A percentile compares a stretch with the other conserved stretches of the same genome.
Evolutionary conservation across 2,888 invertebrate genomes (phyloP).

Genomic region (Brenthis ino): DNA sequence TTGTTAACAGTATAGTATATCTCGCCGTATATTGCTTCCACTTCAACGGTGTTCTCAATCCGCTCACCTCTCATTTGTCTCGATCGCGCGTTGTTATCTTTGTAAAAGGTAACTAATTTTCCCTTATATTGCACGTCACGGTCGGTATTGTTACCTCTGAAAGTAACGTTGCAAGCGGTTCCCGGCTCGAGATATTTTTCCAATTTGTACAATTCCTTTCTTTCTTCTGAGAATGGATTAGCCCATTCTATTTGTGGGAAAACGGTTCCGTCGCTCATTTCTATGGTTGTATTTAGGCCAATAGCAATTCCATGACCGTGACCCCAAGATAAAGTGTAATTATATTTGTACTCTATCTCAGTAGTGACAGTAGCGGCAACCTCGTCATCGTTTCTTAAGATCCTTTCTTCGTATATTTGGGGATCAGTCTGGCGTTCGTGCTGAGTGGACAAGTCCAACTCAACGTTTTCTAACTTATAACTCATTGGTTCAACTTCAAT

Average conservation of each 20-base stretch:
- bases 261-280: constrained; percentile 80
- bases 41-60: constrained; percentile 86
- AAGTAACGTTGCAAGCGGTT: constrained; percentile 91
- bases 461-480: constrained; percentile 88
- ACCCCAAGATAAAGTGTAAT: constrained; percentile 90
- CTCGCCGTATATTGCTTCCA: constrained; percentile 88
- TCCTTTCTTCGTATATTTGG: constrained; percentile 77
- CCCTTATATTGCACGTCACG: constrained; percentile 89
- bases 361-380: constrained; percentile 85
- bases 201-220: constrained; percentile 82
- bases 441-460: constrained; percentile 80
- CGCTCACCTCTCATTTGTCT: constrained; percentile 84
- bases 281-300: constrained; percentile 85
- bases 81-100: constrained; percentile 81
- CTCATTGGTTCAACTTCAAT: constrained; percentile 90
- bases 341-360: constrained; percentile 87
- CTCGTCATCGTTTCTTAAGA: constrained; percentile 80
- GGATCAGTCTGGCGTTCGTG: constrained; percentile 74
- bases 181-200: constrained; percentile 87
- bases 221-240: constrained; percentile 77
- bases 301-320: constrained; percentile 88
- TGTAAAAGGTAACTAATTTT: constrained; percentile 86
- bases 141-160: constrained; percentile 87
- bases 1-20: constrained; percentile 89
- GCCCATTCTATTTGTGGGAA: constrained; percentile 88